Evolutionary conservation across 2,888 invertebrate genomes (phyloP).

Genomic region (Dione vanillae): DNA sequence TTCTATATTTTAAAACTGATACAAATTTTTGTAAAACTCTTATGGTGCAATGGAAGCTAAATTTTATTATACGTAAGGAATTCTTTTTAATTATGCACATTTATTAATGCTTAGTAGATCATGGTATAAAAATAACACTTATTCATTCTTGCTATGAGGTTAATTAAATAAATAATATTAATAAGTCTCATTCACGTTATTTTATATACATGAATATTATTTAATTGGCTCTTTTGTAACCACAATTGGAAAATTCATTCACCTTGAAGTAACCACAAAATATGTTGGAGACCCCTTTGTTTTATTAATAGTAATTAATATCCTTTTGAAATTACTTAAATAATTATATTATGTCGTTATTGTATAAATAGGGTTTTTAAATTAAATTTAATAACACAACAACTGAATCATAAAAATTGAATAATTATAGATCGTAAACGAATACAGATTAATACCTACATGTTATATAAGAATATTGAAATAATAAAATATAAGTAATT

Average conservation of each 20-base stretch:
- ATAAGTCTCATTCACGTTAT: slow-evolving; percentile 26
- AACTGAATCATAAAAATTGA: neutral
- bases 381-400: neutral
- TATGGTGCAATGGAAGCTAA: neutral
- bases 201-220: slow-evolving; percentile 38
- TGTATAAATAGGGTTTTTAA: neutral
- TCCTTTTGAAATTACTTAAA: slow-evolving; percentile 31
- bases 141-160: slow-evolving; percentile 32
- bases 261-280: slow-evolving; percentile 46
- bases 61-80: neutral
- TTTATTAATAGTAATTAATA: slow-evolving; percentile 37
- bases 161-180: slow-evolving; percentile 34
- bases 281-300: slow-evolving; percentile 13
- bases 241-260: slow-evolving; percentile 43
- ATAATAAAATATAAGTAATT: too few species aligned
- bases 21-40: neutral
- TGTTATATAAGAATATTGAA: too few species aligned
- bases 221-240: slow-evolving; percentile 40
- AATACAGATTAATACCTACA: too few species aligned
- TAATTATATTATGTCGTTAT: neutral
- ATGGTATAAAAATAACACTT: slow-evolving; percentile 6
- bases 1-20: neutral
- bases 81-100: neutral
- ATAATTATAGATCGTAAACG: neutral
- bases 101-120: slow-evolving; percentile 33